These are phyloP conservation scores for Molossus alvarezi DNA, from an alignment of 2,797 vertebrate species.

Conservation along the genomic window DNA sequence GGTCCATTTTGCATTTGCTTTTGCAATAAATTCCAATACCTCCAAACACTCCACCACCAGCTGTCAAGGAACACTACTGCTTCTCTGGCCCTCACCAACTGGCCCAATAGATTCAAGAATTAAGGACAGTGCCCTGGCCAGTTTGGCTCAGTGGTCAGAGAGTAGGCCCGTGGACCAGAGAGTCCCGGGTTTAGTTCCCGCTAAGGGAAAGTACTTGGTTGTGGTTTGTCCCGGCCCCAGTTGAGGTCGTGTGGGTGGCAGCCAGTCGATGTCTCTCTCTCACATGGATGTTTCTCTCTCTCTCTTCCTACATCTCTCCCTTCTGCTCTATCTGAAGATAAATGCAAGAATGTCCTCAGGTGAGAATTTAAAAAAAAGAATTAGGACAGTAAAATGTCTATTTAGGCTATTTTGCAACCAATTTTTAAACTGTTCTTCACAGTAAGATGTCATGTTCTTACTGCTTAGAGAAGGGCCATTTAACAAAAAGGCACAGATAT, in stretches of 20 bases:
- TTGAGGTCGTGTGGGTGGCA: too few relatives aligned
- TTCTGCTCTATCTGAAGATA: too few relatives aligned
- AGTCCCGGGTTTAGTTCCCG: too few relatives aligned
- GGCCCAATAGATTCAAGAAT: background rate
- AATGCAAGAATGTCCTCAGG: too few relatives aligned
- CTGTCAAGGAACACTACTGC: background rate
- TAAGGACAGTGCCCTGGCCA: background rate
- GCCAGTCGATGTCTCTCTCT: too few relatives aligned
- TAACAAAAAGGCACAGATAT: slow-evolving; percentile 48
- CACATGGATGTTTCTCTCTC: background rate
- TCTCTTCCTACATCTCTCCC: background rate
- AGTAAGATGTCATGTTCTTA: slow-evolving; percentile 40
- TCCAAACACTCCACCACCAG: background rate
- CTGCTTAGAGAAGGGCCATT: background rate
- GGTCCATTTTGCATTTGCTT: background rate
- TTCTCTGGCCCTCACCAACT: slow-evolving; percentile 20
- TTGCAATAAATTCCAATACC: background rate
- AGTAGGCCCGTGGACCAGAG: too few relatives aligned
- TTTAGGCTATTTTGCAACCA: background rate
- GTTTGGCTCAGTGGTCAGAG: background rate
- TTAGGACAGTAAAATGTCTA: background rate
- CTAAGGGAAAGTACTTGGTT: too few relatives aligned
- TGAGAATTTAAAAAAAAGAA: background rate
- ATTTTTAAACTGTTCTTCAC: slow-evolving; percentile 29
- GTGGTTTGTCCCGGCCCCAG: too few relatives aligned